Conservation (phyloP, 2,888 invertebrate species). For the Geotrupes spiniger region DNA sequence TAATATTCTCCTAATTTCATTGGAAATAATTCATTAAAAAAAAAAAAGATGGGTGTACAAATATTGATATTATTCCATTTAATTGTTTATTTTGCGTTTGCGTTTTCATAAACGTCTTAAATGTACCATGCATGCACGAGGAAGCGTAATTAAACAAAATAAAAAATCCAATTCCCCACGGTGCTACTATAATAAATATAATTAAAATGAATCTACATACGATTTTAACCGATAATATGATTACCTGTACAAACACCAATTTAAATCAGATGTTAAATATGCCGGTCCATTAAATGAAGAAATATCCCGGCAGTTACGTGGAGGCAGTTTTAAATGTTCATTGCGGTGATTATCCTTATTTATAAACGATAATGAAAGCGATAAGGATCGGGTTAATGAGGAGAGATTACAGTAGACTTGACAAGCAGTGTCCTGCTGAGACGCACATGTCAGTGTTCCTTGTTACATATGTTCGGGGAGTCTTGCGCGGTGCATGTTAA, state of each 20-base stretch:
- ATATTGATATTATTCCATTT: no score
- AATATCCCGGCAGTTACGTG: conserved; percentile 1
- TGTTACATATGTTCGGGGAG: conserved; percentile 5
- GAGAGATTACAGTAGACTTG: conserved; percentile 24
- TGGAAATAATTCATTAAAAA: no score
- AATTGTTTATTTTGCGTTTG: no score
- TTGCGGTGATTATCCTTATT: conserved; percentile 19
- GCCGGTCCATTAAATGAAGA: conserved; percentile 3
- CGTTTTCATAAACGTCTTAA: no score
- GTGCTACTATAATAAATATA: no score
- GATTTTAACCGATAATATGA: no score
- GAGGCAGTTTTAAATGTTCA: conserved; percentile 12
- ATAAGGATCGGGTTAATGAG: conserved; percentile 29
- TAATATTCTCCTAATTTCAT: no score
- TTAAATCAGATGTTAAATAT: neutral
- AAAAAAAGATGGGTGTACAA: no score
- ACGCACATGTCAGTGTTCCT: conserved; percentile 17
- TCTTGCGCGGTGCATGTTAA: conserved; percentile 1
- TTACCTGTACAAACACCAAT: neutral
- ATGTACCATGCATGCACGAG: no score
- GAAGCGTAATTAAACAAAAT: no score
- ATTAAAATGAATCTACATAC: no score
- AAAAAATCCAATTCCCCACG: no score
- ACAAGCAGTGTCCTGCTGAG: conserved; percentile 24
- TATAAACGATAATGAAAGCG: conserved; percentile 27